Base-by-base conservation (phyloP, 2,113 vertebrate species). In the human region DNA sequence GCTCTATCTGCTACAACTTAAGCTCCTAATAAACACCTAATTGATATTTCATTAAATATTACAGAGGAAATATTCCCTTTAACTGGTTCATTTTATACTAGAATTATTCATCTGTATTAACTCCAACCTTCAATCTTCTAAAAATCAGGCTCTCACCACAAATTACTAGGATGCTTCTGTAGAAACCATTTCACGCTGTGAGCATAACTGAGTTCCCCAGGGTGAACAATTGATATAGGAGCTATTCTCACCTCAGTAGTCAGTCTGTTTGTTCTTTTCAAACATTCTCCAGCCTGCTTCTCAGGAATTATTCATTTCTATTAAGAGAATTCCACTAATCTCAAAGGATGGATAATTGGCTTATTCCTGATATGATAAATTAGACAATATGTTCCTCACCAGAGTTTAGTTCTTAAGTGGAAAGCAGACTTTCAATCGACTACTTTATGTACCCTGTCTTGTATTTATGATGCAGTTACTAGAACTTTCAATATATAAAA, bases 311-410 rank as follows among this genome's bases (percentile, higher is more conserved):
- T 57, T 93, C 25, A 86, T 90, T 70, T 92, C 40, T 38, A 6
- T 76, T 88, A 68, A 96, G 38, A 90, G 9, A 76, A 93, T 90
- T 90, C 82, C 84, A 45, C n/a, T 89, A 91, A 93, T 86, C 82
- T 93, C 59, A 45, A 61, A 93, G 48, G 64, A 85, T 38, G 43
- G 48, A 45, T 93, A 93, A 92, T 87, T 83, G 87, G 23, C 14
- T 97, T 93, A 82, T 50, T 81, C 18, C 43, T 89, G 73, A 85
- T 89, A n/a, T 68, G 52, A 93, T 86, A 86, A 82, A 82, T 3
- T 89, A 6, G 78, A 82, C 38, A 48, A 52, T 72, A 79, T 76
- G 52, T 8, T 64, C 43, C 93, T 89, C 45, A 86, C 14, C 17
- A 64, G 40, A 16, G 6, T 64, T 57, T 75, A 89, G 68, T 86